These are phyloP conservation scores for Aphidius gifuensis DNA, from an alignment of 1,140 invertebrate species.

Conservation along the genomic window DNA sequence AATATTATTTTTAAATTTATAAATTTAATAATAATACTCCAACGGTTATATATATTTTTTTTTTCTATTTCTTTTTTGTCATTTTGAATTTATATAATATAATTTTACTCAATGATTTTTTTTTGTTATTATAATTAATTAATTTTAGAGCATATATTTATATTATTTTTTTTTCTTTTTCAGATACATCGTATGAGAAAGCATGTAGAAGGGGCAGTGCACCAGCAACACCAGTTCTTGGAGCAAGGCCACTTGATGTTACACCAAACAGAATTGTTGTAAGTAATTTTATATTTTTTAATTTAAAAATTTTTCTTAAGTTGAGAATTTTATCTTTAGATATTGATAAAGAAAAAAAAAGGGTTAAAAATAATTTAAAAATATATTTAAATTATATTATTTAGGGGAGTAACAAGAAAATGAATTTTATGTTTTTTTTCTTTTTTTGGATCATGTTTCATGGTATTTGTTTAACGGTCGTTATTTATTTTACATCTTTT, in stretches of 20 bases:
- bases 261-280: constrained; percentile 70
- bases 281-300: constrained; percentile 41
- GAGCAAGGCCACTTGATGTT: constrained; percentile 61
- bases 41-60: too few relatives aligned
- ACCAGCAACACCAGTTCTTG: constrained; percentile 76
- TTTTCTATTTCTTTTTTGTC: neutral
- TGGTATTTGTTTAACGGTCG: neutral
- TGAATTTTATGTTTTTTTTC: too few relatives aligned
- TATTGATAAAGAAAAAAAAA: too few relatives aligned
- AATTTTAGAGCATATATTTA: neutral
- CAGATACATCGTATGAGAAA: constrained; percentile 88
- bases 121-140: constrained; percentile 1
- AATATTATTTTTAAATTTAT: too few relatives aligned
- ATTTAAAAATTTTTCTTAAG: too few relatives aligned
- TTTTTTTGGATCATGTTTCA: too few relatives aligned
- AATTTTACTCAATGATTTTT: neutral
- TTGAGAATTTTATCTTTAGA: too few relatives aligned
- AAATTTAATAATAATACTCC: too few relatives aligned
- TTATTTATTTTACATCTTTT: constrained; percentile 17
- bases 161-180: constrained; percentile 46
- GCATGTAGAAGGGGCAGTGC: constrained; percentile 81
- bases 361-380: too few relatives aligned
- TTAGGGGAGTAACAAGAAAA: too few relatives aligned
- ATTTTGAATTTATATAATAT: neutral
- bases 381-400: too few relatives aligned